These are phyloP conservation scores for rabbit (Oryctolagus cuniculus) DNA, from an alignment of 2,113 vertebrate species.

Conservation along the genomic window mOryCun1.1 NC_091432.1:187292001-187292500, in stretches of 20 bases:
- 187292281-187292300: neutral
- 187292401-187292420: too few relatives aligned
- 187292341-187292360: neutral
- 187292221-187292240: neutral
- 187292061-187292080: neutral
- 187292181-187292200: neutral
- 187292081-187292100: conserved; percentile 11
- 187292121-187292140: neutral
- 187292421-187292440: too few relatives aligned
- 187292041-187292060: neutral
- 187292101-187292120: neutral
- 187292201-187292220: neutral
- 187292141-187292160: neutral
- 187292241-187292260: neutral
- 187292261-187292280: neutral
- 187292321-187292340: neutral
- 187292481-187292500: too few relatives aligned
- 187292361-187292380: too few relatives aligned
- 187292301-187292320: neutral
- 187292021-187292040: neutral
- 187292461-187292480: too few relatives aligned
- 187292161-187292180: neutral
- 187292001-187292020: neutral
- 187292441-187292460: too few relatives aligned
- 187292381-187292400: too few relatives aligned